Base-by-base conservation (phyloP, 2,888 invertebrate species). In the Sarcophaga subvicina region DNA sequence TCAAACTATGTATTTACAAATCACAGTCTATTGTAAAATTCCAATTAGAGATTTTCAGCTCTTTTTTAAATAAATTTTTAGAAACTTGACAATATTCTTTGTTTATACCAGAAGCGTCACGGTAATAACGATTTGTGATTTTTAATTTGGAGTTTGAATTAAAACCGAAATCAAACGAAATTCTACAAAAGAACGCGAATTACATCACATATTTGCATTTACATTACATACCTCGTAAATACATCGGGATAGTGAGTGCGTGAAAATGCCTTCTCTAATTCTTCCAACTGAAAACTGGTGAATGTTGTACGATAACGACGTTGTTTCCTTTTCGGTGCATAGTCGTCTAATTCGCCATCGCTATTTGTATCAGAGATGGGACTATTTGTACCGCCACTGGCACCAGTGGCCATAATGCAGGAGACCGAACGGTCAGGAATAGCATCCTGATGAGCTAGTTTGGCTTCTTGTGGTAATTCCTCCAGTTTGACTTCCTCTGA, bases 221-320 rank as follows among this genome's bases (percentile, higher is more conserved):
- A 37, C 8, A 37, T 6, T 49, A 89, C 94, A 94, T 91, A 98
- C 98, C 98, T 97, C 66, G 99, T 99, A 94, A 99, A 99, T 3
- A 99, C 99, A 94, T 99, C 99, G 59, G 99, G 99, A 93, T 99
- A 99, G 93, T 99, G 99, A 17, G 99, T 99, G 92, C 98, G 96
- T 3, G 98, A 97, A 94, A 99, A 99, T 0, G 99, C 98, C 92
- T 99, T 99, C 94, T 99, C 99, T 90, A 99, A 94, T 93, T 99
- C 99, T 93, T 99, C 99, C 89, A 99, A 94, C 93, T 99, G 98
- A 92, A 97, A 98, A 91, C 98, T 98, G 69, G 98, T 98, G 94
- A 98, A 98, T 49, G 98, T 98, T n/a, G 98, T 98, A 88, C 98
- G 95, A 93, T 98, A 98, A 69, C 98, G 94, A 11, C 98, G 94